Percentiles rank a stretch among this genome's conserved stretches.
These are phyloP conservation scores for Amia ocellicauda DNA, from an alignment of 2,113 vertebrate species.

Conservation along the genomic window DNA sequence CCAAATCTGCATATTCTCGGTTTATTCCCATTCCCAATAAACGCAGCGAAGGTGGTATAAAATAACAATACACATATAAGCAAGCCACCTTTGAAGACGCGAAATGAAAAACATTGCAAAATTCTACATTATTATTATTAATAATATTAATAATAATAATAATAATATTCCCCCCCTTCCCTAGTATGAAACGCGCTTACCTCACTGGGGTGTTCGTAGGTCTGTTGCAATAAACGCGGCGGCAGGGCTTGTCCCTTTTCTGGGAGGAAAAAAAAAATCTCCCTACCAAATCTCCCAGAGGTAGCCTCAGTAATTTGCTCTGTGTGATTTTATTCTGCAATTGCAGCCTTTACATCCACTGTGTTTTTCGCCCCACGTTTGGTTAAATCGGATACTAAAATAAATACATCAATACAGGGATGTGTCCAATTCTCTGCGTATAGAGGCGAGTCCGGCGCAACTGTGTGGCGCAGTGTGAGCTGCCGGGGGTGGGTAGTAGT, in stretches of 20 bases:
- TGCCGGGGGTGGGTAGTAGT: neutral
- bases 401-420: neutral
- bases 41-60: too few relatives aligned
- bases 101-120: too few relatives aligned
- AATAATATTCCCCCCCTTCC: neutral
- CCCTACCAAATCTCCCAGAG: slow-evolving; percentile 16
- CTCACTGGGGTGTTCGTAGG: neutral
- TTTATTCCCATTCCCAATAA: too few relatives aligned
- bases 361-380: neutral
- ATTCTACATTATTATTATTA: too few relatives aligned
- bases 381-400: too few relatives aligned
- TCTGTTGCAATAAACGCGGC: slow-evolving; percentile 8
- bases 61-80: too few relatives aligned
- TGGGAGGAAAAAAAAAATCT: too few relatives aligned
- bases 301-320: neutral
- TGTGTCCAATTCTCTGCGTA: neutral
- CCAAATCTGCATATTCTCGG: too few relatives aligned
- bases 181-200: slow-evolving; percentile 4
- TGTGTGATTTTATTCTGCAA: too few relatives aligned
- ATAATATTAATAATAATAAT: too few relatives aligned
- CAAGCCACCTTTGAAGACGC: too few relatives aligned
- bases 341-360: too few relatives aligned
- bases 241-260: slow-evolving; percentile 1
- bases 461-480: neutral
- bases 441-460: neutral